These are phyloP conservation scores for Nemotelus pantherinus DNA, from an alignment of 2,888 invertebrate species.

Conservation along the genomic window DNA sequence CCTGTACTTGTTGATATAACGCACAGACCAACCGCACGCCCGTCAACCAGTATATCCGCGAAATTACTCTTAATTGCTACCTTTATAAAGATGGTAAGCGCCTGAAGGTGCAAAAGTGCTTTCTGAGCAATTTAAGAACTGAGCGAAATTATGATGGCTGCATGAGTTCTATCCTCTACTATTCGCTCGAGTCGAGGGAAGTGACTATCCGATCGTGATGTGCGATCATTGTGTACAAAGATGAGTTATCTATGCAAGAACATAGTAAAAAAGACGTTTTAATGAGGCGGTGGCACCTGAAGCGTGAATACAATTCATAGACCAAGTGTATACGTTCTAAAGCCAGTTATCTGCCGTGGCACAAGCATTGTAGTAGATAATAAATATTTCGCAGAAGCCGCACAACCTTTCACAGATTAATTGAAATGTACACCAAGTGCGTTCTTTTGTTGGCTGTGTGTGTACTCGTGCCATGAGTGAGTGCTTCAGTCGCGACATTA, in stretches of 20 bases:
- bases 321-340: not conserved
- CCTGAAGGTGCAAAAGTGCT: constrained; percentile 35
- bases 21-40: not conserved
- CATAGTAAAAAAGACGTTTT: constrained; percentile 37
- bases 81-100: constrained; percentile 29
- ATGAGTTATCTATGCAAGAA: constrained; percentile 39
- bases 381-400: constrained; percentile 30
- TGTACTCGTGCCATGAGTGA: not conserved
- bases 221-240: constrained; percentile 39
- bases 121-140: constrained; percentile 33
- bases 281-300: constrained; percentile 41
- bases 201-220: constrained; percentile 26
- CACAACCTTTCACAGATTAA: constrained; percentile 23
- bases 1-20: constrained; percentile 2
- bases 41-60: constrained; percentile 7
- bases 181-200: not conserved
- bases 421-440: constrained; percentile 29
- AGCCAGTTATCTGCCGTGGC: constrained; percentile 15
- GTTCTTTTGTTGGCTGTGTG: constrained; percentile 23
- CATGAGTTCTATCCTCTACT: constrained; percentile 12
- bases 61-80: constrained; percentile 39
- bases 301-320: constrained; percentile 34
- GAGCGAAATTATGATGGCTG: constrained; percentile 34
- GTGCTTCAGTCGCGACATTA: constrained; percentile 3
- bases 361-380: constrained; percentile 23